Conservation (phyloP, 2,888 invertebrate genomes). For the Sphaeridia pumilis region DNA sequence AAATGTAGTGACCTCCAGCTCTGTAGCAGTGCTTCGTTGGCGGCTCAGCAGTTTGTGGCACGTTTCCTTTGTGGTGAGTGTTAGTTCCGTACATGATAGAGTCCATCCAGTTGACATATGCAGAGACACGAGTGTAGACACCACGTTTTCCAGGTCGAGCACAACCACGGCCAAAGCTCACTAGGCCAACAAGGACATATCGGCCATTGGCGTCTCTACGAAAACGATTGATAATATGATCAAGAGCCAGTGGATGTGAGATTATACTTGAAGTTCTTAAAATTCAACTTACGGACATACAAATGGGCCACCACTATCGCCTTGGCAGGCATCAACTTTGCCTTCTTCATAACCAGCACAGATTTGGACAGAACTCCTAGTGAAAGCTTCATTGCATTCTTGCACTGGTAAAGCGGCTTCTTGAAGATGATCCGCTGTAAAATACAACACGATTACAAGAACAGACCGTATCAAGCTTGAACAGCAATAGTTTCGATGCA, state of each 20-base stretch:
- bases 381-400: constrained; percentile 28
- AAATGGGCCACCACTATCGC: constrained; percentile 43
- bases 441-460: constrained; percentile 8
- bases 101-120: constrained; percentile 28
- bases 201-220: constrained; percentile 49
- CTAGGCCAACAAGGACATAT: constrained; percentile 72
- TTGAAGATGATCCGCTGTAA: constrained; percentile 63
- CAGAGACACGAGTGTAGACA: constrained; percentile 60
- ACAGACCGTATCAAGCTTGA: not conserved
- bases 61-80: not conserved
- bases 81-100: constrained; percentile 13
- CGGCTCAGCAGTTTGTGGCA: not conserved
- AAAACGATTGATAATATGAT: constrained; percentile 1
- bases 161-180: constrained; percentile 79
- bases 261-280: not conserved
- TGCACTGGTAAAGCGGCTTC: constrained; percentile 56
- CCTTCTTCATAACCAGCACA: constrained; percentile 43
- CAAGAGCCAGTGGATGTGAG: not conserved
- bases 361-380: constrained; percentile 26
- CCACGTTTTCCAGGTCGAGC: constrained; percentile 67
- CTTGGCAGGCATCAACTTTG: constrained; percentile 73
- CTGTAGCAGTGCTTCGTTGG: constrained; percentile 14
- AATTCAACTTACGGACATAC: constrained; percentile 20
- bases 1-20: constrained; percentile 52
- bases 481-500: not conserved